Evolutionary conservation across 2,888 invertebrate species (phyloP).

Genomic region (Marronus borbonicus): DNA sequence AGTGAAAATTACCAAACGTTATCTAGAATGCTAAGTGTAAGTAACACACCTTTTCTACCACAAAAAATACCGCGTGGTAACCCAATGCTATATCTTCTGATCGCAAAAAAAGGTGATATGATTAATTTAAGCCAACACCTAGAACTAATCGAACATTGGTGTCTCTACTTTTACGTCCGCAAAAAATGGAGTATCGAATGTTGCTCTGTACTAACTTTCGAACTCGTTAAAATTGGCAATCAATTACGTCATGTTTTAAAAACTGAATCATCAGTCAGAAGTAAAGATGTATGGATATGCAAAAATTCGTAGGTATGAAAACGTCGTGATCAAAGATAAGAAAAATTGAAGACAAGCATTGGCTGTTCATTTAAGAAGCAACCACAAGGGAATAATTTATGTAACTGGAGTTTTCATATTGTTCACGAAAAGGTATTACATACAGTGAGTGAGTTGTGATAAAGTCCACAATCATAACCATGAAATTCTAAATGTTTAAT

Average conservation of each 20-base stretch:
- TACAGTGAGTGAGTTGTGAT: too few species aligned
- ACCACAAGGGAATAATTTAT: too few species aligned
- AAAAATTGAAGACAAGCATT: too few species aligned
- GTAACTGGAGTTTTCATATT: too few species aligned
- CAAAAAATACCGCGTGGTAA: too few species aligned
- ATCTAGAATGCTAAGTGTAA: not conserved
- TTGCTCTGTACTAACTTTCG: not conserved
- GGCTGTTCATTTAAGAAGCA: too few species aligned
- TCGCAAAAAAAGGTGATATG: not conserved
- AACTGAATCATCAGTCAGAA: too few species aligned
- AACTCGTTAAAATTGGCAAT: constrained; percentile 7
- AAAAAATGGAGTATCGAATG: not conserved
- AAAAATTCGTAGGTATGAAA: not conserved
- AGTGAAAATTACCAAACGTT: not conserved
- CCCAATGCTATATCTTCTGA: not conserved
- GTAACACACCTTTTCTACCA: not conserved
- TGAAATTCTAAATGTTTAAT: too few species aligned
- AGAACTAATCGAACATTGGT: not conserved
- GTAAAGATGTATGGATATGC: too few species aligned
- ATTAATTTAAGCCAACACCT: constrained; percentile 1
- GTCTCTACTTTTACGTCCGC: not conserved
- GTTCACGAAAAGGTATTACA: too few species aligned
- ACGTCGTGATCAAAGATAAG: too few species aligned
- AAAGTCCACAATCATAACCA: too few species aligned
- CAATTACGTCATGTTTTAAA: not conserved